Base-by-base conservation (phyloP, 2,888 invertebrate species). In the Craniophora ligustri region DNA sequence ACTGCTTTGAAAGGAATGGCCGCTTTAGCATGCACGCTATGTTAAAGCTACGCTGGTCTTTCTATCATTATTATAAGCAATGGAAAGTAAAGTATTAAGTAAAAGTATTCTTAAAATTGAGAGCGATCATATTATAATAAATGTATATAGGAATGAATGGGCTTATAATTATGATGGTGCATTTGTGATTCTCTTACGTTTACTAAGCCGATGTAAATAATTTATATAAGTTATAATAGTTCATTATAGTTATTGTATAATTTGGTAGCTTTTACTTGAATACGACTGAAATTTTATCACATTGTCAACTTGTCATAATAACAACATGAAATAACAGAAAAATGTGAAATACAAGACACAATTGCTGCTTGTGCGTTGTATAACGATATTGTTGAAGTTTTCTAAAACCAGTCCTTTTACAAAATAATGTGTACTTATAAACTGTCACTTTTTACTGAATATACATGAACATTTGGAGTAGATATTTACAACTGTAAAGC, bases 171-270 rank as follows among this genome's bases (percentile, higher is more conserved):
- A 74, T 77, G 79, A 79, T 71, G 85, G 84, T 88, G 84, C 85
- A 87, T 88, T 87, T 87, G 85, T 84, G 82, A 86, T 81, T 88
- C 73, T 82, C 78, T 81, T 88, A 81, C 64, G 76, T 83, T 87
- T 70, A 79, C 50, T 80, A 82, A 84, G 79, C 85, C 72, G 79
- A 77, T 92, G 92, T 92, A 92, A 89, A 92, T 91, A 92, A 82
- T 88, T 89, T 89, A 67, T 82, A 81, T 91, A 89, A 90, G 89
- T 88, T 89, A 86, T 78, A 67, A 76, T 88, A 85, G 81, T 83
- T 80, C 65, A 76, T 82, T 85, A 82, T 80, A 75, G 80, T 79
- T 77, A 80, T 76, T 73, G 65, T 78, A 80, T 84, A 80, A 81
- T 87, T 90, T 87, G 72, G 79, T 82, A 85, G 80, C 75, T 82